These are phyloP conservation scores for Noturus placidus DNA, from an alignment of 2,113 vertebrate genomes.

Conservation along the genomic window DNA sequence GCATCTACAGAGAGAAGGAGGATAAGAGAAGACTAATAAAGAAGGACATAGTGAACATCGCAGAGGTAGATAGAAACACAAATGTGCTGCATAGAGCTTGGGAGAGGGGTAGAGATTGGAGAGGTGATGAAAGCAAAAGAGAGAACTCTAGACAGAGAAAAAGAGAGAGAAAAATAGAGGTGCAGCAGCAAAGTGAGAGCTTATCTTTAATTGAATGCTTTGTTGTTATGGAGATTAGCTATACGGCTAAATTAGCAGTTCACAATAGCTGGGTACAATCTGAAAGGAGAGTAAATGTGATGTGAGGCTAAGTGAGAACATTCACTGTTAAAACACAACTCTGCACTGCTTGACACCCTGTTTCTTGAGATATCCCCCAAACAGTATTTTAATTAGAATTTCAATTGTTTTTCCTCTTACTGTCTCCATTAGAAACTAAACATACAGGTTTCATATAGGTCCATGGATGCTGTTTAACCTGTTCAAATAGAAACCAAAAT, in stretches of 20 bases:
- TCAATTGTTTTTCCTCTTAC: neutral
- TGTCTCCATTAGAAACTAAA: neutral
- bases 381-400: constrained; percentile 37
- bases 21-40: neutral
- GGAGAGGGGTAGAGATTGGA: constrained; percentile 43
- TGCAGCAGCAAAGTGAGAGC: constrained; percentile 42
- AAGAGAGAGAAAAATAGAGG: constrained; percentile 13
- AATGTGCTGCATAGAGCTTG: constrained; percentile 30
- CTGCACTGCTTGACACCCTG: neutral
- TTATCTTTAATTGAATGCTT: constrained; percentile 78
- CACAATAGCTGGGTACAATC: constrained; percentile 62
- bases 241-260: constrained; percentile 72
- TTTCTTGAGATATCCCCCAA: constrained; percentile 23
- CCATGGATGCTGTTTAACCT: neutral
- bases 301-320: constrained; percentile 29
- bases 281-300: constrained; percentile 8
- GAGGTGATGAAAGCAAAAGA: constrained; percentile 29
- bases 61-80: constrained; percentile 29
- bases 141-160: constrained; percentile 13
- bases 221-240: constrained; percentile 71
- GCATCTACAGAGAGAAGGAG: constrained; percentile 36
- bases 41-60: constrained; percentile 27
- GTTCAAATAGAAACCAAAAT: neutral
- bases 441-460: neutral
- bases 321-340: constrained; percentile 6